Base-by-base conservation (phyloP, 2,888 invertebrate species). In the Salpingus planirostris region DNA sequence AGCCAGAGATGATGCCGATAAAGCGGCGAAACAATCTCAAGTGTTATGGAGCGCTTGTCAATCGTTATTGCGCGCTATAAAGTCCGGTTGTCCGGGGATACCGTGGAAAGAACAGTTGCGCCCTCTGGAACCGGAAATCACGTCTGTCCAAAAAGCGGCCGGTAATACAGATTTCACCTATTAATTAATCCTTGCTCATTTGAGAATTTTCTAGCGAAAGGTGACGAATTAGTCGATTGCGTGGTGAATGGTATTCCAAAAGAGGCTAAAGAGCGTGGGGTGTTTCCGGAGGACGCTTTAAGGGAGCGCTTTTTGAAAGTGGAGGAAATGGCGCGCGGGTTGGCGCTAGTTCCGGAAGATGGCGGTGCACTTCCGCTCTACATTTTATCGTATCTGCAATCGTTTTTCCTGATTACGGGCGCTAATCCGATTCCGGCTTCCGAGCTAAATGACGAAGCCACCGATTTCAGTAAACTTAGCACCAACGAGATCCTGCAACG, bases 41-140 rank as follows among this genome's bases (percentile, higher is more conserved):
- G 77, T 88, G 14, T 70, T 96, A 45, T 96, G 96, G 96, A 80
- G 90, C 43, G 90, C 96, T 1, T 92, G 90, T 52, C 90, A 93
- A 54, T 80, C 90, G 2, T 68, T 96, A 21, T 75, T 83, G 54
- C 76, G 84, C 2, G 80, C 86, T 12, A 75, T 93, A 3, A 73
- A 79, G 36, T 67, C 70, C 11, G 75, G 78, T 6, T 69, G 75
- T 31, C 68, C 71, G 1, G 74, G 73, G 25, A 59, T 67, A 18
- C 62, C 72, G 27, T 70, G 72, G 66, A 68, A 65, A 46, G 64
- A 74, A 51, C 67, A 76, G 52, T 60, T 78, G 60, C 64, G 76
- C 58, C 74, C 82, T 1, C 61, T 83, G 15, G 68, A 70, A 38
- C 67, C 73, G 33, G 85, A 89, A 67, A 70, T 91, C 31, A 70